Evolutionary conservation across 2,888 invertebrate genomes (phyloP).

Genomic region (Plebejus anna): DNA sequence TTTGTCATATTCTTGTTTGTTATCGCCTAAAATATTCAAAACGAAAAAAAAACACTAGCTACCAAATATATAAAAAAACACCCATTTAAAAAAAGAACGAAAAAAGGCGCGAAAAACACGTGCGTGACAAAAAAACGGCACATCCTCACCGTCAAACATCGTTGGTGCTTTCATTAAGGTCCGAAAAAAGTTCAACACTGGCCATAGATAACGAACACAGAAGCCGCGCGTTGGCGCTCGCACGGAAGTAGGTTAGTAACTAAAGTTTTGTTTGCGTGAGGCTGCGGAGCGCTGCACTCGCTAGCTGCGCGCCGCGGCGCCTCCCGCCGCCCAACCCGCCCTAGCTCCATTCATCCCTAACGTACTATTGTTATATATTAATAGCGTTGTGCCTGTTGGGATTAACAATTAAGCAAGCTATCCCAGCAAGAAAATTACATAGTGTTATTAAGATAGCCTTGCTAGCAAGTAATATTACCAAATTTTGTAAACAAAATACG

Average conservation of each 20-base stretch:
- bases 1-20: neutral
- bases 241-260: conserved; percentile 80
- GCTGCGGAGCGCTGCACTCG: conserved; percentile 69
- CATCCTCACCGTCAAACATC: conserved; percentile 79
- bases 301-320: conserved; percentile 52
- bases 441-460: too few relatives aligned
- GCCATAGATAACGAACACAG: conserved; percentile 53
- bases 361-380: neutral
- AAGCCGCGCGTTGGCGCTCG: conserved; percentile 72
- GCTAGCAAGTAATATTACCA: neutral
- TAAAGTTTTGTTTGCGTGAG: conserved; percentile 80
- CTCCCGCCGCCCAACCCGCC: conserved; percentile 58
- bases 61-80: neutral
- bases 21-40: neutral
- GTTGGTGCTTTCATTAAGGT: conserved; percentile 55
- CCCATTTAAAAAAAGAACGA: neutral
- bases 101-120: conserved; percentile 42
- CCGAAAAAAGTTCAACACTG: conserved; percentile 64
- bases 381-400: neutral
- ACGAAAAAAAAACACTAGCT: neutral
- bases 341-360: conserved; percentile 35
- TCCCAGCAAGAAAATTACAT: too few relatives aligned
- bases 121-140: conserved; percentile 66
- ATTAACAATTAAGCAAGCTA: neutral
- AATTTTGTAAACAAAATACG: too few relatives aligned